Evolutionary conservation across 1,140 invertebrate species (phyloP).

Genomic region (Lutraria rhynchaena): DNA sequence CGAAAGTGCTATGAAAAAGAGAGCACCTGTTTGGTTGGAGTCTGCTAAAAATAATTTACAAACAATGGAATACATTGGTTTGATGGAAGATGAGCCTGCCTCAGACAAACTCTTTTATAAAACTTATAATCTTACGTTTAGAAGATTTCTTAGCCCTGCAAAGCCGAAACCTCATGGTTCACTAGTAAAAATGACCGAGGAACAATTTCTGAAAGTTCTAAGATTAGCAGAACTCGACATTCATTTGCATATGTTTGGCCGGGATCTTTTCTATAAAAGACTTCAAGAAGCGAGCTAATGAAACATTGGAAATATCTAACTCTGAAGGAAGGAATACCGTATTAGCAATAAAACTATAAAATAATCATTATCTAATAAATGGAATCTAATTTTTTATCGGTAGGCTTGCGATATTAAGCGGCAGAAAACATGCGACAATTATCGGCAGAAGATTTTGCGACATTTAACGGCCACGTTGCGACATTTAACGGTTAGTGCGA

Average conservation of each 20-base stretch:
- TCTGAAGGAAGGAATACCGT: no score
- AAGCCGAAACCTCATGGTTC: slow-evolving; percentile 74
- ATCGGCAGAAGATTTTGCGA: no score
- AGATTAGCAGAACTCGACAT: slow-evolving; percentile 94
- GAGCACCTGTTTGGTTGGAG: slow-evolving; percentile 91
- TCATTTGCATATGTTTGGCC: slow-evolving; percentile 96
- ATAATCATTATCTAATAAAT: no score
- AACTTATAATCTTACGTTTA: slow-evolving; percentile 92
- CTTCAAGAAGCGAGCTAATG: no score
- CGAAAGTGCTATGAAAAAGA: slow-evolving; percentile 84
- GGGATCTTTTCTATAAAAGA: slow-evolving; percentile 92
- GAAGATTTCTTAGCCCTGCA: background rate
- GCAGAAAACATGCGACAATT: no score
- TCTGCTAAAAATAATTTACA: slow-evolving; percentile 97
- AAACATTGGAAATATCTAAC: no score
- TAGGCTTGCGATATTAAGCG: no score
- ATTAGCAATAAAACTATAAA: no score
- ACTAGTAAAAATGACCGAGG: slow-evolving; percentile 86
- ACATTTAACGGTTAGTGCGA: no score
- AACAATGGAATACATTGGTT: slow-evolving; percentile 97
- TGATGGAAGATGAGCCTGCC: slow-evolving; percentile 95
- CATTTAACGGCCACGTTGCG: no score
- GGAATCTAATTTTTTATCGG: no score
- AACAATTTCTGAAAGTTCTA: slow-evolving; percentile 89
- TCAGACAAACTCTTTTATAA: slow-evolving; percentile 98